Conservation (phyloP, 2,797 vertebrate species). For the Sciaenops ocellatus region DNA sequence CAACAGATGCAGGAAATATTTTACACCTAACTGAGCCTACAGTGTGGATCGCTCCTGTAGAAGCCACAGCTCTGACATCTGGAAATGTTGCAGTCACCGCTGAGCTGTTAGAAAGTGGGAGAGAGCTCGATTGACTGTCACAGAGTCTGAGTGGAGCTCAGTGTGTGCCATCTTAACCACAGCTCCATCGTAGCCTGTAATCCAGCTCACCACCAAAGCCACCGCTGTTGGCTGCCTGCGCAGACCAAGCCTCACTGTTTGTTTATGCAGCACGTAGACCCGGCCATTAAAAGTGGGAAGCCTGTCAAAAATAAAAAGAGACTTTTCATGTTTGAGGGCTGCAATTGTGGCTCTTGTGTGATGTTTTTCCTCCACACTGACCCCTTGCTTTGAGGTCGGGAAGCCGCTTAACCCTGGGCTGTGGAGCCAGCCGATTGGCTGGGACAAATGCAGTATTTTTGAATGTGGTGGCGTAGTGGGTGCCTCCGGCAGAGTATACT, state of each 20-base stretch:
- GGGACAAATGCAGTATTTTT: constrained; percentile 77
- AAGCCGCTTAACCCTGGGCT: constrained; percentile 80
- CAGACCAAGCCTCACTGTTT: constrained; percentile 81
- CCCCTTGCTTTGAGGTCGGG: constrained; percentile 78
- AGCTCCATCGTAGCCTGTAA: constrained; percentile 83
- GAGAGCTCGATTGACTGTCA: constrained; percentile 77
- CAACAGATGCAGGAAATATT: constrained; percentile 66
- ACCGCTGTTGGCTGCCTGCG: constrained; percentile 78
- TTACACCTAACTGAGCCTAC: constrained; percentile 73
- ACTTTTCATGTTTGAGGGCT: constrained; percentile 88
- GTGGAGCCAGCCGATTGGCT: constrained; percentile 74
- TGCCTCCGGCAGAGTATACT: constrained; percentile 68
- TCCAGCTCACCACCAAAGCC: constrained; percentile 83
- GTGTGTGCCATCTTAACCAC: constrained; percentile 81
- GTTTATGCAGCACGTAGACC: constrained; percentile 82
- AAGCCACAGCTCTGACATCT: constrained; percentile 81
- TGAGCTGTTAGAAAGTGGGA: constrained; percentile 79
- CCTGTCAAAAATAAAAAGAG: constrained; percentile 87
- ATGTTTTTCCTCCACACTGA: constrained; percentile 85
- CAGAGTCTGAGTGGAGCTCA: constrained; percentile 75
- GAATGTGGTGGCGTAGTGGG: constrained; percentile 75
- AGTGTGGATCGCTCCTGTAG: constrained; percentile 59
- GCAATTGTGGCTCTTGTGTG: constrained; percentile 88
- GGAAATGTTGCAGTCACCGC: constrained; percentile 78
- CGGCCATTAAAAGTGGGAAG: constrained; percentile 84